Base-by-base conservation (phyloP, 2,888 invertebrate species). In the Chymomyza amoena region DNA sequence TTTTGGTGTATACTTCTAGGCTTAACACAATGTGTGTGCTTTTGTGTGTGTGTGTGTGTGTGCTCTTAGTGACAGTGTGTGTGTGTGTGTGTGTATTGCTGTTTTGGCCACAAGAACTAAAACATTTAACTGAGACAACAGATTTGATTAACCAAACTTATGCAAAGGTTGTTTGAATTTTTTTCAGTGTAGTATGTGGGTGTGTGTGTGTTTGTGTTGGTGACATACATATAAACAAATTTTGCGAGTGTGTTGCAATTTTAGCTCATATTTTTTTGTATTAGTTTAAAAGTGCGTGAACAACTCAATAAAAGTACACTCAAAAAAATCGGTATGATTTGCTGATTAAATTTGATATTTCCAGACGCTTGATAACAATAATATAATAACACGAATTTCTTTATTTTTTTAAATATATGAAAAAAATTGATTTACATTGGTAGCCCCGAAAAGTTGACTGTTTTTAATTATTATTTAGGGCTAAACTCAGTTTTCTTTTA, bases 41-140 rank as follows among this genome's bases (percentile, higher is more conserved):
- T n/a, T 45, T 15, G 60, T 50, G 45, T 45, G 65, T 15, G 45
- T 18, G 51, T 25, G 7, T 32, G 57, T 32, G 36, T 65, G 64
- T 28, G 56, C 18, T 25, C 4, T 25, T 25, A 50, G 32, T 32
- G 32, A 1, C 7, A 18, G 51, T 39, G 62, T 73, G 52, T 15
- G 61, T 32, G 52, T 32, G 52, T 64, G 10, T 57, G 61, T 50
- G 68, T 20, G 16, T 16, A 50, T 73, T 15, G 73, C 32, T 61
- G 51, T 73, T 61, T 64, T 25, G 73, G 73, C 68, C 73, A 73
- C 7, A 52, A 56, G 28, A n/a, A 15, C 28, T 20, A 28, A 59
- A 65, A 61, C 66, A 62, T 67, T 62, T 36, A 56, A 52, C 61
- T 50, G 62, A 72, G 69, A 63, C 76, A 75, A 78, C 77, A 76